These are phyloP conservation scores for Urophycis tenuis DNA, from an alignment of 2,797 vertebrate species.

Conservation along the genomic window DNA sequence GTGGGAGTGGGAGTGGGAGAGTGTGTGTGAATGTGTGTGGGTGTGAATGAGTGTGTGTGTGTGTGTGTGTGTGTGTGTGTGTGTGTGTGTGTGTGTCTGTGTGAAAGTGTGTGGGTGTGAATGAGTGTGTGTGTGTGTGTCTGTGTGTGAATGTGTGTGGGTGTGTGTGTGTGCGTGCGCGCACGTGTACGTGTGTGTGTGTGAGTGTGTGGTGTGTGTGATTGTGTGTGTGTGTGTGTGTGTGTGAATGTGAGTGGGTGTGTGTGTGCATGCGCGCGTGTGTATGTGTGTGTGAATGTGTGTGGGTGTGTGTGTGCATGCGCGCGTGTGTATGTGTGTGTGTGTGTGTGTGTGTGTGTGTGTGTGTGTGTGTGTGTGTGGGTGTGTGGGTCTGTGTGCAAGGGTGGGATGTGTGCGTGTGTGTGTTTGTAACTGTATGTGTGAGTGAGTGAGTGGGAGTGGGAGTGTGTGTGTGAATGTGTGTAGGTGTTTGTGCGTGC, in stretches of 20 bases:
- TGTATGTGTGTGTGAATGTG: conserved; percentile 67
- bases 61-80: background rate
- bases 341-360: conserved; percentile 54
- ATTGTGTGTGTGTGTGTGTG: background rate
- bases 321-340: conserved; percentile 73
- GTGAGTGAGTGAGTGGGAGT: background rate
- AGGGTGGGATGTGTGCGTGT: conserved; percentile 58
- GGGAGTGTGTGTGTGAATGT: background rate
- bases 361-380: conserved; percentile 65
- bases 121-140: background rate
- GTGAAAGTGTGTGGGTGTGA: background rate
- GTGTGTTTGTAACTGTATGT: background rate
- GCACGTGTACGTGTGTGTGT: too few species aligned
- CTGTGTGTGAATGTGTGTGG: background rate
- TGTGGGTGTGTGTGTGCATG: conserved; percentile 64
- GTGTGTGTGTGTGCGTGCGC: too few species aligned
- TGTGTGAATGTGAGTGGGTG: background rate
- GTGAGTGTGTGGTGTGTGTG: too few species aligned
- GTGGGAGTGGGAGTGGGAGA: conserved; percentile 50
- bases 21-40: background rate
- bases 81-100: background rate
- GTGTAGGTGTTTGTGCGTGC: background rate
- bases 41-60: background rate
- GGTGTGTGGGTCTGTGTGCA: conserved; percentile 70
- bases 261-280: too few species aligned